Percentiles rank a stretch among this genome's conserved stretches.
phyloP scores from a whole-genome alignment of 2,113 vertebrate species.

The Rhagologus leucostigma region DNA sequence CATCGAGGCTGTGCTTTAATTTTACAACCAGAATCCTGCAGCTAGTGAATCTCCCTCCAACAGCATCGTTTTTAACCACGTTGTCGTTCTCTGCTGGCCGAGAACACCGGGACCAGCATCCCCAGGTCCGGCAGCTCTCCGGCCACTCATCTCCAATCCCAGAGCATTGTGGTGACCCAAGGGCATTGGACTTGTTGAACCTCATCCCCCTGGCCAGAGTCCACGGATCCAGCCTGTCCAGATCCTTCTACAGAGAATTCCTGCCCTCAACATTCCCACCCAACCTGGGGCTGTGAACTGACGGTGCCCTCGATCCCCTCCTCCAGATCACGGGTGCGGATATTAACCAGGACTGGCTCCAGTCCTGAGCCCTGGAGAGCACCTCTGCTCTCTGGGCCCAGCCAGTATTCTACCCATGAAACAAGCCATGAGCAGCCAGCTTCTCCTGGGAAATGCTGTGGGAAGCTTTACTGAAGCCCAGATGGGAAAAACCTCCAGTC shows the following conservation, averaged over 20 bases:
- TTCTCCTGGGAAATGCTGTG: neutral
- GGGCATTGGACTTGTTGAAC: neutral
- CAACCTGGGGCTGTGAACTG: neutral
- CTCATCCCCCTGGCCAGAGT: neutral
- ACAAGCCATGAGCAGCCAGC: neutral
- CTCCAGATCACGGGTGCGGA: rapidly evolving
- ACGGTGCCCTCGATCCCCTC: neutral
- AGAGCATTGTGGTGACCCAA: neutral
- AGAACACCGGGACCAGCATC: neutral
- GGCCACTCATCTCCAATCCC: neutral
- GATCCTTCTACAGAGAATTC: neutral
- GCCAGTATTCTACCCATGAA: neutral
- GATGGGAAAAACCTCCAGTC: neutral
- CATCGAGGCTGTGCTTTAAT: neutral
- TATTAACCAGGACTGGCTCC: neutral
- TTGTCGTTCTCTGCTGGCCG: neutral
- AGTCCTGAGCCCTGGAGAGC: neutral
- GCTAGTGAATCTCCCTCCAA: neutral
- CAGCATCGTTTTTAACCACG: neutral
- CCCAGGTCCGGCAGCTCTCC: neutral
- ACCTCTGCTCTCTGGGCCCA: neutral
- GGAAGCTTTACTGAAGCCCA: neutral
- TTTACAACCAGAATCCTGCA: neutral
- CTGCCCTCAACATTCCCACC: neutral
- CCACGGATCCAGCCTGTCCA: neutral